Evolutionary conservation across 2,113 vertebrate genomes (phyloP).

Genomic region (Bucco capensis): DNA sequence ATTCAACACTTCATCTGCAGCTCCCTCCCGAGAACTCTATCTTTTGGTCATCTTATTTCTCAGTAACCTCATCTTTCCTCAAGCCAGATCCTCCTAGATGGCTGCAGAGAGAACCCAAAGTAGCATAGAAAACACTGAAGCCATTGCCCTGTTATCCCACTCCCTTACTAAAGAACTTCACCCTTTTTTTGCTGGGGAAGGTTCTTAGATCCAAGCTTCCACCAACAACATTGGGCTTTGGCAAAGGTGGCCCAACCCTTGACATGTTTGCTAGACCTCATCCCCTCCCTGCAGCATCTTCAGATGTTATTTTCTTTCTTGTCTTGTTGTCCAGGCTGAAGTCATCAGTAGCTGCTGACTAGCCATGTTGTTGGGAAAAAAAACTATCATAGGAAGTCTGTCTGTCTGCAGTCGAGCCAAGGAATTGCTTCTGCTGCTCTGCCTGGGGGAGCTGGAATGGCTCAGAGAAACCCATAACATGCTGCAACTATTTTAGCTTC

Average conservation of each 20-base stretch:
- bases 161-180: neutral
- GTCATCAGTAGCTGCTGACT: neutral
- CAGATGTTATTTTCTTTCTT: neutral
- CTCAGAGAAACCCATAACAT: neutral
- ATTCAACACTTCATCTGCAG: accelerated
- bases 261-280: neutral
- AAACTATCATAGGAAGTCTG: neutral
- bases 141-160: neutral
- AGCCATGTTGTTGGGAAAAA: neutral
- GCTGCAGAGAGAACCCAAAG: neutral
- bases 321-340: neutral
- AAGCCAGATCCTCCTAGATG: neutral
- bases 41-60: too few species aligned
- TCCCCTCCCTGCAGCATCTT: neutral
- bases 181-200: neutral
- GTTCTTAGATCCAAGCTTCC: neutral
- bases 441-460: neutral
- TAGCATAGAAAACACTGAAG: neutral
- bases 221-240: neutral
- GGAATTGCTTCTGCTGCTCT: neutral
- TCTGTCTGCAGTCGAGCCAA: neutral
- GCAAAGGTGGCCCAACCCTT: neutral
- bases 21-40: accelerated
- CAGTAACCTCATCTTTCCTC: neutral
- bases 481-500: neutral